A percentile compares a stretch with the other conserved stretches of the same genome.
Conservation (phyloP, 2,113 vertebrate species). For the Halcyon senegalensis region DNA sequence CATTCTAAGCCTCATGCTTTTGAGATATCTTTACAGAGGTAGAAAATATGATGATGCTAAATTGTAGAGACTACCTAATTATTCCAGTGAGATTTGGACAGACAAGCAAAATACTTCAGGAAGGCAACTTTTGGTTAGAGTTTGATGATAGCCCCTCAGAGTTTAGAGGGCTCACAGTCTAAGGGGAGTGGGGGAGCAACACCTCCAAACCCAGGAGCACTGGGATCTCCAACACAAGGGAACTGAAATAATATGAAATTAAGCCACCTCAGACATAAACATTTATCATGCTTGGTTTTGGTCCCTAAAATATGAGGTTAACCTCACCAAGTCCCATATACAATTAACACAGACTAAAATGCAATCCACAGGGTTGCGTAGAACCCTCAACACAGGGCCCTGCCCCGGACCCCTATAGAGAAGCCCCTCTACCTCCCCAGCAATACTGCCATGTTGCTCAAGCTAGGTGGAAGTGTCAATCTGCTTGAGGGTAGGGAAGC, state of each 20-base stretch:
- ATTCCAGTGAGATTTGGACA: background rate
- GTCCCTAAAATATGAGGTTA: background rate
- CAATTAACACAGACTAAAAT: background rate
- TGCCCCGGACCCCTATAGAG: background rate
- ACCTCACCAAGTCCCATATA: background rate
- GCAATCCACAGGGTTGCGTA: background rate
- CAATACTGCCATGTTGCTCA: background rate
- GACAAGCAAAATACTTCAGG: background rate
- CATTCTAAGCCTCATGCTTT: background rate
- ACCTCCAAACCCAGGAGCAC: background rate
- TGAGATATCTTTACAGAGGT: background rate
- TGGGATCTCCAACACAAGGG: background rate
- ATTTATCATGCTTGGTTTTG: background rate
- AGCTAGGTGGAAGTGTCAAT: no score
- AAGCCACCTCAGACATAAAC: background rate
- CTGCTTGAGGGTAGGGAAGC: no score
- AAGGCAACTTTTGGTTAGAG: background rate
- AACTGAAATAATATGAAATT: background rate
- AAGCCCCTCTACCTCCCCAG: background rate
- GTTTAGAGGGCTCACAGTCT: background rate
- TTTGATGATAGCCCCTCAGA: accelerated
- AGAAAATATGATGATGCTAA: background rate
- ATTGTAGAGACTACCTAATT: background rate
- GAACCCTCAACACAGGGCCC: accelerated
- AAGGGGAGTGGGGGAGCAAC: accelerated